Evolutionary conservation across 1,140 invertebrate species (phyloP).

Genomic region (Tribolium madens): DNA sequence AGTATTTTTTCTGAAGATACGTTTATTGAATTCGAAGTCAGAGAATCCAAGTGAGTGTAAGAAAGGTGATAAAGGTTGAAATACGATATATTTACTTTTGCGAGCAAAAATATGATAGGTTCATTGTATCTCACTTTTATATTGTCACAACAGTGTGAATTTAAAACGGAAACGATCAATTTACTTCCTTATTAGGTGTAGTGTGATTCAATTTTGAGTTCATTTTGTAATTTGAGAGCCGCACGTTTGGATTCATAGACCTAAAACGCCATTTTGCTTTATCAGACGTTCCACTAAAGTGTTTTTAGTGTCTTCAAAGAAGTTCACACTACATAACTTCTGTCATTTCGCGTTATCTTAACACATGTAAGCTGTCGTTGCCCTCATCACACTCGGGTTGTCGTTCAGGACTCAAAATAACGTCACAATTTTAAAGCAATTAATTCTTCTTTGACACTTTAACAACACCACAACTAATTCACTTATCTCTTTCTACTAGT

Average conservation of each 20-base stretch:
- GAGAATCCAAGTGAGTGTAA: constrained; percentile 32
- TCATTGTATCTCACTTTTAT: constrained; percentile 26
- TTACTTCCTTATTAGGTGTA: constrained; percentile 21
- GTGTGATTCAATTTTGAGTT: constrained; percentile 10
- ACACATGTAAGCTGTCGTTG: constrained; percentile 53
- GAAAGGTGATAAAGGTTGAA: constrained; percentile 31
- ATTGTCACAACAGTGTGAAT: constrained; percentile 5
- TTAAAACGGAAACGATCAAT: constrained; percentile 20
- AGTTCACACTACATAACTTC: constrained; percentile 51
- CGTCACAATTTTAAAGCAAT: constrained; percentile 26
- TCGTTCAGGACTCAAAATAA: constrained; percentile 33
- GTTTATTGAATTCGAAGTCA: constrained; percentile 5
- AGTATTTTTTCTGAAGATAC: constrained; percentile 18
- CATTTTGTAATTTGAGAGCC: not conserved
- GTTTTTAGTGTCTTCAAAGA: constrained; percentile 42
- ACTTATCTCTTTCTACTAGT: constrained; percentile 30
- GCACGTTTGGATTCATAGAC: not conserved
- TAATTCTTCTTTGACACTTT: constrained; percentile 29
- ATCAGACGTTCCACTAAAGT: constrained; percentile 38
- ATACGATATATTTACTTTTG: constrained; percentile 38
- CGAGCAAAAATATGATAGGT: constrained; percentile 22
- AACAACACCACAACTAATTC: constrained; percentile 24
- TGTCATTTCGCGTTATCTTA: constrained; percentile 52
- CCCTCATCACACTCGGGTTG: constrained; percentile 41
- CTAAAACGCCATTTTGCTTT: not conserved